These are phyloP conservation scores for Sarcophilus harrisii DNA, from an alignment of 2,797 vertebrate species.

Conservation along the genomic window DNA sequence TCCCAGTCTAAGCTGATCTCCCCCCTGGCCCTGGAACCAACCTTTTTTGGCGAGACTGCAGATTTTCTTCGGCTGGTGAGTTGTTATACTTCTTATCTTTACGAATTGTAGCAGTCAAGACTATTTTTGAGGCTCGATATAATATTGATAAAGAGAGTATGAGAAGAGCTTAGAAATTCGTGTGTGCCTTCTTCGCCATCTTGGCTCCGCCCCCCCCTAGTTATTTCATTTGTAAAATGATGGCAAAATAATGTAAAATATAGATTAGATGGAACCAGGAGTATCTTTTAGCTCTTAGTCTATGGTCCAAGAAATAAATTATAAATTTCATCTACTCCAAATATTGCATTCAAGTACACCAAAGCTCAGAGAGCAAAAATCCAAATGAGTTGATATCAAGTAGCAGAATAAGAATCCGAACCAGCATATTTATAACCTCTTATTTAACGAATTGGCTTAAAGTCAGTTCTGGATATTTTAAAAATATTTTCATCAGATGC, in stretches of 20 bases:
- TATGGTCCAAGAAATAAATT: neutral
- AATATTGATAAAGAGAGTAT: too few species aligned
- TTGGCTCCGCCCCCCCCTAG: too few species aligned
- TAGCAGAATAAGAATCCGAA: neutral
- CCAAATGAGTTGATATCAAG: neutral
- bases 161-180: too few species aligned
- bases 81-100: too few species aligned
- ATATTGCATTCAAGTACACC: neutral
- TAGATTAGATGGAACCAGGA: neutral
- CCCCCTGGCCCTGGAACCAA: too few species aligned
- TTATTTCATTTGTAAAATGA: neutral
- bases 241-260: neutral
- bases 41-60: too few species aligned
- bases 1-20: too few species aligned
- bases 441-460: neutral
- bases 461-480: neutral
- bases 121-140: too few species aligned
- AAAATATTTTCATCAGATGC: too few species aligned
- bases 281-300: neutral
- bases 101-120: too few species aligned
- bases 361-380: neutral
- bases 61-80: too few species aligned
- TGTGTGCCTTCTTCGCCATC: too few species aligned
- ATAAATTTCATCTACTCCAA: neutral
- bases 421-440: neutral